A percentile compares a stretch with the other conserved stretches of the same genome.
Evolutionary conservation across 2,113 vertebrate species (phyloP).

Genomic region (Nyctereutes procyonoides): DNA sequence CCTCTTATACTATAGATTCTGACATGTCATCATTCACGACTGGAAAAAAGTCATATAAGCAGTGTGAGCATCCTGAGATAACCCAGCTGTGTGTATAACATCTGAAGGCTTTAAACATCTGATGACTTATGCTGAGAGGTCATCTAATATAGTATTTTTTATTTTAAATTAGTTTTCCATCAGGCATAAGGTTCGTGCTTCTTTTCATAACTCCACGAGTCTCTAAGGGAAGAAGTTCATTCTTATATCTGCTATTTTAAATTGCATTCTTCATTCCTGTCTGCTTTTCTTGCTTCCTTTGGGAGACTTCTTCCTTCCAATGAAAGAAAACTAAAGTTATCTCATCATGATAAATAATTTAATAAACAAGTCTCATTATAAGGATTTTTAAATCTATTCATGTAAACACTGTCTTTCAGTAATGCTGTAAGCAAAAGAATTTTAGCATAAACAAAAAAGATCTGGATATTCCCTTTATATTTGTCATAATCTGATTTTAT

Average conservation of each 20-base stretch:
- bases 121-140: slow-evolving; percentile 18
- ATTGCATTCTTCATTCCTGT: slow-evolving; percentile 37
- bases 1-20: slow-evolving; percentile 2
- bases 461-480: not conserved
- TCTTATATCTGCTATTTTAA: slow-evolving; percentile 38
- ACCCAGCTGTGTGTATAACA: not conserved
- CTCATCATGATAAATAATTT: slow-evolving; percentile 48
- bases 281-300: slow-evolving; percentile 7
- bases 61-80: not conserved
- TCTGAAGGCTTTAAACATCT: slow-evolving; percentile 46
- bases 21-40: not conserved
- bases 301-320: not conserved
- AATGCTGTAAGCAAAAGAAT: not conserved
- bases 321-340: slow-evolving; percentile 28
- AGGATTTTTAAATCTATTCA: slow-evolving; percentile 20
- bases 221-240: not conserved
- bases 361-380: slow-evolving; percentile 17
- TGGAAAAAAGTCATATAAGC: not conserved
- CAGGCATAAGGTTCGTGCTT: not conserved
- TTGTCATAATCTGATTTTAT: slow-evolving; percentile 3
- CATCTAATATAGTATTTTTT: slow-evolving; percentile 34
- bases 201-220: not conserved
- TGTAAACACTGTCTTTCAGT: slow-evolving; percentile 13
- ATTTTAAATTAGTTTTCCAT: slow-evolving; percentile 49
- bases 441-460: slow-evolving; percentile 22